Base-by-base conservation (phyloP, 2,888 invertebrate species). In the Thelaira solivaga region DNA sequence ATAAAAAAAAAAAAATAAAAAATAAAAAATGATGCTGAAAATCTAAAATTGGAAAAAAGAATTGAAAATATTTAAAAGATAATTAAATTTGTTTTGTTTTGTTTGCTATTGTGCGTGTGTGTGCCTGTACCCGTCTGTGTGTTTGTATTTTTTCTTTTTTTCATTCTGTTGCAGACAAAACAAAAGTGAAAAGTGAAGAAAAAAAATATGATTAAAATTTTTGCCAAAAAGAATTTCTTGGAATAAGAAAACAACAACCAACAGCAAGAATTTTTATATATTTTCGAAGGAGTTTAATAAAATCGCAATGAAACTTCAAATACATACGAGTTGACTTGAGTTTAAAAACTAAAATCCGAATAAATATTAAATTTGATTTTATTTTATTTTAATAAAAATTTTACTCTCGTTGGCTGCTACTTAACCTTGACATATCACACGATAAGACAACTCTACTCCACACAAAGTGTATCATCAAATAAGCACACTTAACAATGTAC, bases 341-440 rank as follows among this genome's bases (percentile, higher is more conserved):
- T n/a, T n/a, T n/a, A n/a, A n/a, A n/a, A n/a, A n/a, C n/a, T n/a
- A 41, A 51, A 68, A 55, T 55, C 62, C 55, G 68, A 72, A 55
- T 73, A 41, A 47, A 31, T 34, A 57, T 59, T 59, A n/a, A n/a
- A n/a, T n/a, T n/a, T n/a, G 51, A 49, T 71, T 68, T 57, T 26
- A 34, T 77, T 47, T 57, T 26, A 29, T 45, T 65, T 69, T 78
- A 68, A 34, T 57, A 24, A 34, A 69, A 45, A 47, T 59, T 74
- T 53, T 62, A 71, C 74, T 71, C 74, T 74, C 64, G 74, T 78
- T 78, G 69, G 78, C 69, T 71, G 81, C 81, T 82, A 81, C 81
- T 81, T 84, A 84, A 84, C 84, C 84, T 84, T 84, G 84, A 84
- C 83, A 84, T 83, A 84, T 83, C 82, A 82, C 82, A 81, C 78